Evolutionary conservation across 2,888 invertebrate genomes (phyloP).

Genomic region (Hetaerina titia): DNA sequence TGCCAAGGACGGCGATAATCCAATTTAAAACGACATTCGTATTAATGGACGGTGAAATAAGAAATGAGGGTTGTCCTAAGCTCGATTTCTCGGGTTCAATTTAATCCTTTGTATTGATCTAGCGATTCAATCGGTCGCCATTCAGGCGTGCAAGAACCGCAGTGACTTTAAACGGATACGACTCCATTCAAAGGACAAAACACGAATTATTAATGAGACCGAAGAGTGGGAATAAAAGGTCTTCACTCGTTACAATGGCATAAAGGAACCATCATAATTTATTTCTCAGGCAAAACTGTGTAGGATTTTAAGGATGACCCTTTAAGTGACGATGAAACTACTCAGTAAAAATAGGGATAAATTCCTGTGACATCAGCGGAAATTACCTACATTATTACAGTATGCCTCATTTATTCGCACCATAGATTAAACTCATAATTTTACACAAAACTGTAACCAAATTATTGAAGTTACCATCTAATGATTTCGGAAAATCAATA

Average conservation of each 20-base stretch:
- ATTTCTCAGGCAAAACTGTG: background rate
- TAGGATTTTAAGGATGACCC: background rate
- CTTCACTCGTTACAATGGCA: background rate
- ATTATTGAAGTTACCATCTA: too few species aligned
- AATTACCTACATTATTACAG: too few species aligned
- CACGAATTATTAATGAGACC: background rate
- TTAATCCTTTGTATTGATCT: background rate
- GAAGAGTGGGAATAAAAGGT: background rate
- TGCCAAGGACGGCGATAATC: background rate
- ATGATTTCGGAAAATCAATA: too few species aligned
- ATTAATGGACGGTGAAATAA: background rate
- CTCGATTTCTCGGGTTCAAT: background rate
- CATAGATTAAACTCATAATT: too few species aligned
- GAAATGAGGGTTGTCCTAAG: background rate
- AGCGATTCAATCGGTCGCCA: conserved; percentile 2
- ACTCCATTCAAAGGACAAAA: background rate
- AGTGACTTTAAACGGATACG: background rate
- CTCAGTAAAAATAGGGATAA: too few species aligned
- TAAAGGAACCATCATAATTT: background rate
- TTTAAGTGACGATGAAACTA: too few species aligned
- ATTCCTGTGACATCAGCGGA: too few species aligned
- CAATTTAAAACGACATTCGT: background rate
- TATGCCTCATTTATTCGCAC: too few species aligned
- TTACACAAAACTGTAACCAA: too few species aligned
- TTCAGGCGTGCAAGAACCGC: background rate